Percentiles rank a stretch among this genome's conserved stretches.
phyloP scores from a whole-genome alignment of 1,140 invertebrate genomes.

The Scaptodrosophila lebanonensis region DNA sequence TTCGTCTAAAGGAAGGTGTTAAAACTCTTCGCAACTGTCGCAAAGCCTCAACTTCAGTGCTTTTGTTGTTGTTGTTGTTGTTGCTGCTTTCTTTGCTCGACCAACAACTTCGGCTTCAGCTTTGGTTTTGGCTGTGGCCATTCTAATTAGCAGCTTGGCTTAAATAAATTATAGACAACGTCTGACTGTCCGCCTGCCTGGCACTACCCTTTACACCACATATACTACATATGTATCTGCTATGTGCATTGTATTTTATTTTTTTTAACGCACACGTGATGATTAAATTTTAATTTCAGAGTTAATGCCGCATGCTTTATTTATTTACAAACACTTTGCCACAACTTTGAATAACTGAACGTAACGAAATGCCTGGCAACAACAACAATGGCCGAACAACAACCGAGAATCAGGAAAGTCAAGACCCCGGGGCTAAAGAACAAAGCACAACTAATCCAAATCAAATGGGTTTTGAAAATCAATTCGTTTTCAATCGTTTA shows the following conservation, averaged over 20 bases:
- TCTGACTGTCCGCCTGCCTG: no score
- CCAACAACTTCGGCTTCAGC: no score
- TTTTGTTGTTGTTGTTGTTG: conserved; percentile 48
- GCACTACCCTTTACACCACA: neutral
- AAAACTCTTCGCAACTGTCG: conserved; percentile 58
- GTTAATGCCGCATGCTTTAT: conserved; percentile 14
- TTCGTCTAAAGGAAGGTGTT: no score
- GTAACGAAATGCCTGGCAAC: no score
- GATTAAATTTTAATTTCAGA: conserved; percentile 73
- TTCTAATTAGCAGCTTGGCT: conserved; percentile 65
- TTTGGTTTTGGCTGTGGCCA: conserved; percentile 40
- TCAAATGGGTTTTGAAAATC: conserved; percentile 70
- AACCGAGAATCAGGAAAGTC: conserved; percentile 35
- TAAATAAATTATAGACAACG: conserved; percentile 36
- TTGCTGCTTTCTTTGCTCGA: conserved; percentile 60
- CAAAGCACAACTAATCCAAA: conserved; percentile 70
- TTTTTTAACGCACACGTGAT: conserved; percentile 71
- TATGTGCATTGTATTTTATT: conserved; percentile 43
- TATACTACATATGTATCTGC: no score
- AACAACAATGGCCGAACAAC: no score
- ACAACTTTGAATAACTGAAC: no score
- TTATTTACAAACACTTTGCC: neutral
- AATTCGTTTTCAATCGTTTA: conserved; percentile 76
- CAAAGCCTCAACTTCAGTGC: conserved; percentile 17
- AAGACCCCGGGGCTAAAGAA: conserved; percentile 17